Evolutionary conservation across 2,113 vertebrate genomes (phyloP).

Genomic region (Spermophilus dauricus): DNA sequence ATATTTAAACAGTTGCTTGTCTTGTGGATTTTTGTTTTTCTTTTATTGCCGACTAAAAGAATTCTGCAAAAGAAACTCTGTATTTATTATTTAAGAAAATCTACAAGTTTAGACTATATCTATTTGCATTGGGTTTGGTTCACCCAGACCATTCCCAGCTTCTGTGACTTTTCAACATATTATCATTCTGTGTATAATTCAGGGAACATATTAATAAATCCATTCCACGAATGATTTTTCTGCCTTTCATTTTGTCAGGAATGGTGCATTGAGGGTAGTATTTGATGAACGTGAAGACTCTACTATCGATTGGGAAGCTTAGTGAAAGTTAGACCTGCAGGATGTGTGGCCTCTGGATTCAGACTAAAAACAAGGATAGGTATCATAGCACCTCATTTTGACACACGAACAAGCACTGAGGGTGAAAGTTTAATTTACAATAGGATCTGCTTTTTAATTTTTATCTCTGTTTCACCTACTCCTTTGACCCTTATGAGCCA

Average conservation of each 20-base stretch:
- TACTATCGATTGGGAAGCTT: not conserved
- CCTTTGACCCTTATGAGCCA: slow-evolving; percentile 20
- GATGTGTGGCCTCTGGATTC: not conserved
- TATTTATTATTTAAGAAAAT: not conserved
- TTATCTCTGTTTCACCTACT: not conserved
- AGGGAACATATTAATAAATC: not conserved
- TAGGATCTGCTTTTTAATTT: not conserved
- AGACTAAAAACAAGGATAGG: not conserved
- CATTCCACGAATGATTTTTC: not conserved
- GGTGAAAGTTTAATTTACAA: slow-evolving; percentile 8
- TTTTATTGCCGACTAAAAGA: not conserved
- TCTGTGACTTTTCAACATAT: not conserved
- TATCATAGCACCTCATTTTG: not conserved
- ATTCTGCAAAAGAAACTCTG: not conserved
- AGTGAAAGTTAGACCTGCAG: not conserved
- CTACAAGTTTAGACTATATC: not conserved
- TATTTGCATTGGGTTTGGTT: not conserved
- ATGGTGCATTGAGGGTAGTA: not conserved
- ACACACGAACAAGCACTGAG: not conserved
- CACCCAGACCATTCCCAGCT: not conserved
- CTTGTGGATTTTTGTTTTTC: slow-evolving; percentile 37
- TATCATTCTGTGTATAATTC: not conserved
- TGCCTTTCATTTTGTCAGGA: not conserved
- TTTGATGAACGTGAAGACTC: not conserved
- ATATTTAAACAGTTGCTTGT: slow-evolving; percentile 28